Conservation (phyloP, 1,140 invertebrate species). For the Triops longicaudatus region DNA sequence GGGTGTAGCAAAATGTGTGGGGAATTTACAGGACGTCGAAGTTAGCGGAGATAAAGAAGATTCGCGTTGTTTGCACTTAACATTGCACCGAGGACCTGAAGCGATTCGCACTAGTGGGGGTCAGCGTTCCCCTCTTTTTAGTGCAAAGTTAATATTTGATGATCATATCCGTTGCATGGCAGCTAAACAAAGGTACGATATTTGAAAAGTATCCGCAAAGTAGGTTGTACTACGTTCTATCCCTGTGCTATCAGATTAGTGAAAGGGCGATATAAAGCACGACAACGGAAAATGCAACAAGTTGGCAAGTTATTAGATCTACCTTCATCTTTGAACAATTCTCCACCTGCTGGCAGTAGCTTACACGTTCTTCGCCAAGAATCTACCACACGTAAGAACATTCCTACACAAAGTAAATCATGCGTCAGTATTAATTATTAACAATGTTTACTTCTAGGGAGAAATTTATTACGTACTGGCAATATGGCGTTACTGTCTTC, state of each 20-base stretch:
- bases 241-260: slow-evolving; percentile 51
- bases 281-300: slow-evolving; percentile 90
- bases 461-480: slow-evolving; percentile 11
- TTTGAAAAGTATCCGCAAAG: slow-evolving; percentile 22
- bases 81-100: slow-evolving; percentile 74
- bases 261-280: slow-evolving; percentile 84
- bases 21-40: slow-evolving; percentile 67
- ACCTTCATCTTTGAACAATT: neutral
- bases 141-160: slow-evolving; percentile 93
- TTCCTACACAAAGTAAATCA: neutral
- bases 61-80: slow-evolving; percentile 88
- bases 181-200: slow-evolving; percentile 69
- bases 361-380: slow-evolving; percentile 28
- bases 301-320: slow-evolving; percentile 87
- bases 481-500: slow-evolving; percentile 16
- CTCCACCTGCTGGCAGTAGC: slow-evolving; percentile 19
- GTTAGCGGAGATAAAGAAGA: slow-evolving; percentile 88
- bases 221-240: neutral
- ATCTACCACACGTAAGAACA: slow-evolving; percentile 21
- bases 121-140: slow-evolving; percentile 60
- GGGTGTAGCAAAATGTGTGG: slow-evolving; percentile 92
- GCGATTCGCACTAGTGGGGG: slow-evolving; percentile 42
- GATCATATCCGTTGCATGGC: slow-evolving; percentile 98
- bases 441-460: neutral
- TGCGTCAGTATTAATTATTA: neutral